These are phyloP conservation scores for Aphelenchoides avenae DNA, from an alignment of 1,140 invertebrate genomes.

Conservation along the genomic window DNA sequence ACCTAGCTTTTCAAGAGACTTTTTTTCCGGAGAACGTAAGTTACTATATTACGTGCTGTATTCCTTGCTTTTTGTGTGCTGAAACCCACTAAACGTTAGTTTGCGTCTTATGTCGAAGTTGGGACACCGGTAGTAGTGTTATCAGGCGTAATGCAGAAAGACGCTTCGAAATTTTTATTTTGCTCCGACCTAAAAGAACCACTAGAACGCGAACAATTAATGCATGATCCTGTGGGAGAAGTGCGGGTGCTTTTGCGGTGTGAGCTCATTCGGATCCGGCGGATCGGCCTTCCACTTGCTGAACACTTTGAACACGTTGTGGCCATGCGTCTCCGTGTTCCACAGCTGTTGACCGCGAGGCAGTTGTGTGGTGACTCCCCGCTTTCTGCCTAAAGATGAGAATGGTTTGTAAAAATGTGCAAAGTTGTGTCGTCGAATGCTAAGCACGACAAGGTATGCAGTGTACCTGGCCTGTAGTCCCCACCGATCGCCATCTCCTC, in stretches of 20 bases:
- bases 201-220: too few relatives aligned
- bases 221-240: too few relatives aligned
- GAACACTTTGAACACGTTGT: conserved; percentile 52
- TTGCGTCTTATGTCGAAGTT: too few relatives aligned
- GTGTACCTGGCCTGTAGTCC: conserved; percentile 41
- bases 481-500: conserved; percentile 55
- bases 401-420: background rate
- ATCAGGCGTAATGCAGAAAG: too few relatives aligned
- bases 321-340: conserved; percentile 54
- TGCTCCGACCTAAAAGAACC: too few relatives aligned
- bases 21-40: too few relatives aligned
- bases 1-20: too few relatives aligned
- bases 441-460: background rate
- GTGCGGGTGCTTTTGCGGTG: conserved; percentile 26
- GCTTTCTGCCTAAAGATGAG: conserved; percentile 30
- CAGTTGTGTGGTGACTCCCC: conserved; percentile 46
- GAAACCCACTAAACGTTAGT: too few relatives aligned
- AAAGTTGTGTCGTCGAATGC: conserved; percentile 8
- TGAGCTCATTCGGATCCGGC: conserved; percentile 11
- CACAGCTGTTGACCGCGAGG: conserved; percentile 50
- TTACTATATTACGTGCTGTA: too few relatives aligned
- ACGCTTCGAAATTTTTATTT: too few relatives aligned
- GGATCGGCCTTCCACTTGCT: conserved; percentile 55
- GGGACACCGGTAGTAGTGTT: too few relatives aligned
- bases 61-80: too few relatives aligned